Base-by-base conservation (phyloP, 2,888 invertebrate species). In the Cerastis rubricosa region DNA sequence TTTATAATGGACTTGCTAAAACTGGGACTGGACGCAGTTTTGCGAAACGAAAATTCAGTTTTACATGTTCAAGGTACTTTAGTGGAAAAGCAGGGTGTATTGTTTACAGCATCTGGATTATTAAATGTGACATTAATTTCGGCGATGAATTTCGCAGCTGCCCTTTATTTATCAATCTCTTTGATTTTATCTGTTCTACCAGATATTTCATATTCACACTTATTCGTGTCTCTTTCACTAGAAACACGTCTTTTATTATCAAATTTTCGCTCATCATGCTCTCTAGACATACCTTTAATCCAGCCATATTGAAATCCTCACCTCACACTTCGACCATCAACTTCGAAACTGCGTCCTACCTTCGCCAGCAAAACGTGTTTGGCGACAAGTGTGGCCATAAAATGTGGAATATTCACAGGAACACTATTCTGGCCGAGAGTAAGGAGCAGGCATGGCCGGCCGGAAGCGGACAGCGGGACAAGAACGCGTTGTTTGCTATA, bases 401-500 rank as follows among this genome's bases (percentile, higher is more conserved):
- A 89, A 87, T 85, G 85, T 73, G 72, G 78, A 80, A 83, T 84
- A 85, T 88, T 87, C 82, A 85, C 81, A 85, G 80, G 89, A 84
- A 85, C 88, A 83, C 78, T 64, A 79, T 80, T 77, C 83, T 81
- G 88, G 79, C 81, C 77, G 68, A 74, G 71, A 78, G 71, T 85
- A 87, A 83, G 88, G 87, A 80, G 76, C 78, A 76, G 87, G 85
- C 85, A 90, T 90, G 91, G 91, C 90, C 90, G 91, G 89, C 91
- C 95, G 95, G 95, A 95, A 95, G 92, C 94, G 92, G 93, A 92
- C 89, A 90, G 89, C 86, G 91, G 92, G 93, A 95, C 95, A 96
- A 94, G 93, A 93, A 90, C 92, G 93, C 94, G 94, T 95, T 96
- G 96, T 96, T 92, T 87, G 93, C 95, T 96, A 96, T 94, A 96